These are phyloP conservation scores for Hirtodrosophila cameraria DNA, from an alignment of 2,888 invertebrate species.

Conservation along the genomic window DNA sequence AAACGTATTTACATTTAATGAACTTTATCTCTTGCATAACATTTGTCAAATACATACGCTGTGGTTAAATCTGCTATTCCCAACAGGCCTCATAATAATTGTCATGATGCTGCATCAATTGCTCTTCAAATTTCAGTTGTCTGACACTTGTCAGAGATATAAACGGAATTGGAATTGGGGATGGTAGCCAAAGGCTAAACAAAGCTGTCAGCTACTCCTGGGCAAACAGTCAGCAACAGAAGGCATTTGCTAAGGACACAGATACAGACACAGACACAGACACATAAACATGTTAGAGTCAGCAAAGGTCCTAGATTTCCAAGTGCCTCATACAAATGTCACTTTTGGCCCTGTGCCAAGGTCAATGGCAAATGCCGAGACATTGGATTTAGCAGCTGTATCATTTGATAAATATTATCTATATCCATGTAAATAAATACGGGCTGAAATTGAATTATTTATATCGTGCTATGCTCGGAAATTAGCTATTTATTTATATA, in stretches of 20 bases:
- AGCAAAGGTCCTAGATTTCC: neutral
- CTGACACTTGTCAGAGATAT: conserved; percentile 36
- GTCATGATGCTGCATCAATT: conserved; percentile 27
- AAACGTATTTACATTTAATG: neutral
- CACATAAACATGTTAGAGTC: neutral
- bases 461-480: conserved; percentile 31
- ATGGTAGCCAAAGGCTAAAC: conserved; percentile 15
- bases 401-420: conserved; percentile 26
- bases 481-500: conserved; percentile 54
- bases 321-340: conserved; percentile 31
- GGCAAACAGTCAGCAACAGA: conserved; percentile 38
- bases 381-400: neutral
- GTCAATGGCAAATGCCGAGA: conserved; percentile 15
- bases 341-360: conserved; percentile 45
- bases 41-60: too few relatives aligned
- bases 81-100: conserved; percentile 25
- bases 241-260: conserved; percentile 7
- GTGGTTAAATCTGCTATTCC: neutral
- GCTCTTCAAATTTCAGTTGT: conserved; percentile 31
- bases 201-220: conserved; percentile 36
- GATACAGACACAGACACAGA: neutral
- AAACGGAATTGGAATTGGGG: neutral
- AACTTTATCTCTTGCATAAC: neutral
- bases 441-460: conserved; percentile 42
- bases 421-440: conserved; percentile 10